Percentiles rank a stretch among this genome's conserved stretches.
Conservation (phyloP, 2,113 vertebrate genomes). For the Nematolebias whitei region DNA sequence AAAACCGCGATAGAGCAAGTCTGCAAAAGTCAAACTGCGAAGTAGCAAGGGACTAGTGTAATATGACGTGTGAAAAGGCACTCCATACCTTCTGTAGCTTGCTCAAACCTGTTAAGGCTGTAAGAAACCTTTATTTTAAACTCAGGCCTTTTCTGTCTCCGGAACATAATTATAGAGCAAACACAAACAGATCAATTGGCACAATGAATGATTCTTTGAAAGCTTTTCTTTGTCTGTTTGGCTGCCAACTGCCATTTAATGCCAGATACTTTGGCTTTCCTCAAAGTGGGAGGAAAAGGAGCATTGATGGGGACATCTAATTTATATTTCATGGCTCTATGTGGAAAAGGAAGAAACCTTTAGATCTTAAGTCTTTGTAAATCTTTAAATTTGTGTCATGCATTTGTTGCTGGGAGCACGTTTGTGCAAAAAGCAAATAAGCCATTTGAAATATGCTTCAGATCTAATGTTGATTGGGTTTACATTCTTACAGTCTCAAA, state of each 20-base stretch:
- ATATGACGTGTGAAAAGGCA: conserved; percentile 13
- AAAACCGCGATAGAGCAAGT: too few species aligned
- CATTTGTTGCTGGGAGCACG: conserved; percentile 34
- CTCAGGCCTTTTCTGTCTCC: conserved; percentile 20
- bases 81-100: conserved; percentile 17
- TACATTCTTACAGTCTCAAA: conserved; percentile 18
- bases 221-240: conserved; percentile 56
- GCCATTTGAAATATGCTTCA: conserved; percentile 47
- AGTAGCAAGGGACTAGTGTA: too few species aligned
- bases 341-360: background rate
- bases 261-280: conserved; percentile 51
- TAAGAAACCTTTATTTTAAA: conserved; percentile 54
- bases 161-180: conserved; percentile 41
- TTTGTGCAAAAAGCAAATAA: conserved; percentile 44
- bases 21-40: too few species aligned
- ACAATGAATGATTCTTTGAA: conserved; percentile 63
- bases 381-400: conserved; percentile 52
- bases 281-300: conserved; percentile 49
- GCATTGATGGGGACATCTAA: conserved; percentile 56
- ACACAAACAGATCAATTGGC: conserved; percentile 64
- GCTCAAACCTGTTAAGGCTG: conserved; percentile 35
- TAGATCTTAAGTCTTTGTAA: conserved; percentile 47
- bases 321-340: conserved; percentile 42
- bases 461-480: conserved; percentile 58
- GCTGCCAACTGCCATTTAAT: conserved; percentile 56